A percentile compares a stretch with the other conserved stretches of the same genome.
Evolutionary conservation across 2,888 invertebrate species (phyloP).

Genomic region (Callosobruchus maculatus): DNA sequence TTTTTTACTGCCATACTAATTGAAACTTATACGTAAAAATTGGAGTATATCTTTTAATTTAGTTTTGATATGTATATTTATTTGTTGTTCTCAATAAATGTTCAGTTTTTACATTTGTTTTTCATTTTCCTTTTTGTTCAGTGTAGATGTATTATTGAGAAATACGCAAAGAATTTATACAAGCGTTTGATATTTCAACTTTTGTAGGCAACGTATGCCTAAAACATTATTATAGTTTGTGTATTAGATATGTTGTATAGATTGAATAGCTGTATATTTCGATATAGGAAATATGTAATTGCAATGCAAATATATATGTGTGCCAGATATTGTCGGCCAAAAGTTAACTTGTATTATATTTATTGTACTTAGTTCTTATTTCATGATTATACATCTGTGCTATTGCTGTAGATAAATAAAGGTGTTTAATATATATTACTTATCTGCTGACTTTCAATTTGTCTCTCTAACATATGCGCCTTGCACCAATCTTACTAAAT

Average conservation of each 20-base stretch:
- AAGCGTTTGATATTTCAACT: not conserved
- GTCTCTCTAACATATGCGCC: too few relatives aligned
- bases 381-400: conserved; percentile 11
- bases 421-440: not conserved
- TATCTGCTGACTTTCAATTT: not conserved
- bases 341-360: conserved; percentile 20
- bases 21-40: not conserved
- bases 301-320: conserved; percentile 45
- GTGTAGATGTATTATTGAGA: not conserved
- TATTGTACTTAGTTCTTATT: conserved; percentile 32
- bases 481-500: too few relatives aligned
- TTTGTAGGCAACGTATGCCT: not conserved
- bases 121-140: not conserved
- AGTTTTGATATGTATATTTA: not conserved
- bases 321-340: conserved; percentile 41
- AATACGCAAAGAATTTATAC: not conserved
- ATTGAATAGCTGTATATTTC: conserved; percentile 25
- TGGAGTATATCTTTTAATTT: not conserved
- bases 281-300: conserved; percentile 45
- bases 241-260: not conserved
- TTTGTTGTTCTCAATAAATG: not conserved
- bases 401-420: conserved; percentile 30
- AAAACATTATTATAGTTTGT: not conserved
- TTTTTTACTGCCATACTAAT: not conserved
- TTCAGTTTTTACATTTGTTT: not conserved